Base-by-base conservation (phyloP, 2,113 vertebrate genomes). In the Stigmatopora nigra region DNA sequence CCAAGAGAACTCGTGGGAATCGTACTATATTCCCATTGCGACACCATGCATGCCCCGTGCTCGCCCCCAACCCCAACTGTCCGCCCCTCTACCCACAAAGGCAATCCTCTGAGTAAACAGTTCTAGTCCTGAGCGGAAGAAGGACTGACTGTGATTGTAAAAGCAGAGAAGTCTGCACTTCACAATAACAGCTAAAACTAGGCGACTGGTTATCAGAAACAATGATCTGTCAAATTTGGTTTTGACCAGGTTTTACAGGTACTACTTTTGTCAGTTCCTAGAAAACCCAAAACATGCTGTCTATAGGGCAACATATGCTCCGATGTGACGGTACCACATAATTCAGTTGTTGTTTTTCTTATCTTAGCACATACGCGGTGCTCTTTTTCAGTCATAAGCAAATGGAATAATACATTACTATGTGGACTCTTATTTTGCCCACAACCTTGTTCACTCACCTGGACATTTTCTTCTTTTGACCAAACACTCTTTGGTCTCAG, bases 401-500 rank as follows among this genome's bases (percentile, higher is more conserved):
- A 31, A 31, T 31, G 25, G 25, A 31, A 31, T 41, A 4, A 41
- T 10, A 41, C 38, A 41, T 2, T 41, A 3, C 9, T 41, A 8
- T 8, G 38, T 10, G 9, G 38, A 41, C 38, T 19, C 12, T 63
- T 4, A 20, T 16, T 57, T 31, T n/a, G 22, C 45, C 36, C 15
- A 25, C 35, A 13, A 17, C 22, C 4, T 16, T 9, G 4, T 38
- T 61, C 61, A 90, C 90, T 92, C 88, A 92, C 93, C 94, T 87
- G 85, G 88, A 82, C 97, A 99, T 88, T 89, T 94, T 86, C 89
- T 95, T 86, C 89, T 95, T 77, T 93, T 93, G 78, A 95, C 92
- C 87, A 90, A 84, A 78, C 96, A 99, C 74, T 94, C 94, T 77
- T 92, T 95, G 80, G 90, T 91, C 77, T 99, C 95, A 0, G 85